phyloP scores from a whole-genome alignment of 2,888 invertebrate genomes.

The Chirona hameri region DNA sequence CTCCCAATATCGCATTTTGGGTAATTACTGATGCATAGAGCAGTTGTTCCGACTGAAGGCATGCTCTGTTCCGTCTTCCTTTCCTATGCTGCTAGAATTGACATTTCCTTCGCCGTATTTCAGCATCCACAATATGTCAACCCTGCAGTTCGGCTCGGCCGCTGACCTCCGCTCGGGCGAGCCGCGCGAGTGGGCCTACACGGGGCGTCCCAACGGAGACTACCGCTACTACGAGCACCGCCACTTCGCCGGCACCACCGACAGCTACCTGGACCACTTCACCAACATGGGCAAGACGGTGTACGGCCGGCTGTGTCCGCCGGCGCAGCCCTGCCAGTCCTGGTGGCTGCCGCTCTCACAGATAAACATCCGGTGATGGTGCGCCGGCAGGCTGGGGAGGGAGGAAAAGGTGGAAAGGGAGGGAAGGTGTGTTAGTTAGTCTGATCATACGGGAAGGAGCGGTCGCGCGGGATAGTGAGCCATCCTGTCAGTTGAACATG shows the following conservation, averaged over 20 bases:
- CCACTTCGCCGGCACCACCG: slow-evolving; percentile 2
- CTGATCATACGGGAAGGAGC: too few species aligned
- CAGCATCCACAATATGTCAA: slow-evolving; percentile 2
- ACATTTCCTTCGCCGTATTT: neutral
- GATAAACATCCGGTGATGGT: neutral
- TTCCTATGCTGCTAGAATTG: too few species aligned
- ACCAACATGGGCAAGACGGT: neutral
- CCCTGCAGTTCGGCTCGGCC: neutral
- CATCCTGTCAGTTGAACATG: too few species aligned
- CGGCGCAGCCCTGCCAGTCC: neutral
- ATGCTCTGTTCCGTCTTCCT: too few species aligned
- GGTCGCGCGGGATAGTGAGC: too few species aligned
- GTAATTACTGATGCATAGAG: too few species aligned
- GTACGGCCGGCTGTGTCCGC: slow-evolving; percentile 5
- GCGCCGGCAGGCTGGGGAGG: too few species aligned
- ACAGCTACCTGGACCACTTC: slow-evolving; percentile 25
- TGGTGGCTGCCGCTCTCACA: slow-evolving; percentile 9
- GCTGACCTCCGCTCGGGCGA: neutral
- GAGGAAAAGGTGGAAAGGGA: too few species aligned
- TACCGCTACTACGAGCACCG: slow-evolving; percentile 11
- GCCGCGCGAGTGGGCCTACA: slow-evolving; percentile 22
- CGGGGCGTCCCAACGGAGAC: neutral
- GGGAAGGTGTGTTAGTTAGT: too few species aligned
- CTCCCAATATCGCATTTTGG: too few species aligned
- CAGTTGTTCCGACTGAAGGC: too few species aligned